Evolutionary conservation across 2,113 vertebrate species (phyloP).

Genomic region (Gallinago jamesoni): DNA sequence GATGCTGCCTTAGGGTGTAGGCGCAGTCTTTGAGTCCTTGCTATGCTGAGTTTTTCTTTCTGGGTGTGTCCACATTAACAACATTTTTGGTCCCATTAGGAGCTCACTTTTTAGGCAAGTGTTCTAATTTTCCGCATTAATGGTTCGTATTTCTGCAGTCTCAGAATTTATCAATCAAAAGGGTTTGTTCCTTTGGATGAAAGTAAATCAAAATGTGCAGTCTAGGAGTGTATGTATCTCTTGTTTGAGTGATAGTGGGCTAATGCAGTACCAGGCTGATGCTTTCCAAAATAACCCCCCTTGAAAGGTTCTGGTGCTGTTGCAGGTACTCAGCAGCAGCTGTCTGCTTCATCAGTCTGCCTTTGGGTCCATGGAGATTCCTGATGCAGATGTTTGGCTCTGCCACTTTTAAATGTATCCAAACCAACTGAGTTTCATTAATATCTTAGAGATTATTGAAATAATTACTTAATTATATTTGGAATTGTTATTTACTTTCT

Average conservation of each 20-base stretch:
- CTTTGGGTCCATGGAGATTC: background rate
- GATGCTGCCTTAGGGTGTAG: background rate
- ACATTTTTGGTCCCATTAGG: background rate
- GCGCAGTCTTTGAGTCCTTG: background rate
- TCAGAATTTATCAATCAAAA: background rate
- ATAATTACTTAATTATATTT: background rate
- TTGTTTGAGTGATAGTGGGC: background rate
- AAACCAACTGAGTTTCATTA: background rate
- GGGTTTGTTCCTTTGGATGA: background rate
- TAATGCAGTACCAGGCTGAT: background rate
- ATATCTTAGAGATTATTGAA: background rate
- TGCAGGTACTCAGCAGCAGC: background rate
- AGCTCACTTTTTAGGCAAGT: background rate
- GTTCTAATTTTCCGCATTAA: background rate
- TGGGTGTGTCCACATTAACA: background rate
- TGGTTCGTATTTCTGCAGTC: background rate
- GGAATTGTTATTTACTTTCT: background rate
- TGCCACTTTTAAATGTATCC: background rate
- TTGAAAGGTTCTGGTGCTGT: background rate
- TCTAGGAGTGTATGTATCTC: fast-evolving
- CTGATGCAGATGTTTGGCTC: background rate
- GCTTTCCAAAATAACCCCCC: background rate
- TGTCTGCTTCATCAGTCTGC: background rate
- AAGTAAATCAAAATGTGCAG: fast-evolving
- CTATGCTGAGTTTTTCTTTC: background rate